Evolutionary conservation across 2,888 invertebrate species (phyloP), one percentile per base, ranked within the genome.

Genomic region (Ectropis crepuscularia): DNA sequence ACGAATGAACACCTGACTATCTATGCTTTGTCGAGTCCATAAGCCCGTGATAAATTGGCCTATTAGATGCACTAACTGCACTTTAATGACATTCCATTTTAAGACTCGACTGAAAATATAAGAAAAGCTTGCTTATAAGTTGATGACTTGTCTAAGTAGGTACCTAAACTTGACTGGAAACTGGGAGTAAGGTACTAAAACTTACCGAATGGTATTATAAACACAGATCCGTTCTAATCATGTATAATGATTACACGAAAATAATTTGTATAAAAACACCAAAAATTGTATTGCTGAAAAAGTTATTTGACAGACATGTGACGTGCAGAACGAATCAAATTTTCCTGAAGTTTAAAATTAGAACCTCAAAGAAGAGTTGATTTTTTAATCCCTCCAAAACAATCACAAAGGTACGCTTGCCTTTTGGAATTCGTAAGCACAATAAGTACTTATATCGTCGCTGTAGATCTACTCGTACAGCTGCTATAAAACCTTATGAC

Each of bases 291-390:
- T 61, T 59, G 38, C 51, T 59, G 53, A 58, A 60, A 62, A 58
- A 46, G 36, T 47, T 72, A 72, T 69, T 41, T 57, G 57, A 28
- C 63, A 71, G 69, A 71, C 66, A 55, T 67, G 6, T 53, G 48
- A 54, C 43, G 41, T 74, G 55, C 46, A 69, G 79, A 77, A 77
- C 76, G 75, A 75, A 71, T 63, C 63, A 61, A 72, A 71, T 61
- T 75, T 70, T 70, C 57, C 28, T 36, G 36, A 16, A 4, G 61
- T 80, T 80, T 74, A 65, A 80, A 80, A 75, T 74, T 74, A 72
- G 78, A 79, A 81, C 63, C 54, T 38, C n/a, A 16, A 16, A 28
- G 16, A 28, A 28, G 16, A 28, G 16, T 28, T 28, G 16, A 28
- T 28, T 28, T 28, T 28, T 28, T 28, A 2, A 28, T 28, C 16